Conservation (phyloP, 1,140 invertebrate genomes). For the Lucilia sericata region DNA sequence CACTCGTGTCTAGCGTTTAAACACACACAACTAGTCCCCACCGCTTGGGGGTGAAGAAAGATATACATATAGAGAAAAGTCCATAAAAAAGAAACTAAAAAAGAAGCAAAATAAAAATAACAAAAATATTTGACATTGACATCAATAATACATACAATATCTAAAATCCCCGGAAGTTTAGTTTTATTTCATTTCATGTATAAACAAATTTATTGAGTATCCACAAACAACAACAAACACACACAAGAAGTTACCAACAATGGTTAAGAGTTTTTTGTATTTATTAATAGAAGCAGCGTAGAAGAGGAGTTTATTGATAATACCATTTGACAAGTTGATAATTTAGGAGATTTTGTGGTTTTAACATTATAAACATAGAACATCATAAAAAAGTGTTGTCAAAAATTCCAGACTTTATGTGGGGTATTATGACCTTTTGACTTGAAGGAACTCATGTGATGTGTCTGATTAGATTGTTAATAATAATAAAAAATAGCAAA, state of each 20-base stretch:
- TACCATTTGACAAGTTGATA: slow-evolving; percentile 1
- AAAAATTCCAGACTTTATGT: too few species aligned
- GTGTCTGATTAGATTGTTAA: too few species aligned
- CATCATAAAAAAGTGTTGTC: too few species aligned
- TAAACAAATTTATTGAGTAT: too few species aligned
- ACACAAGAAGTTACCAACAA: too few species aligned
- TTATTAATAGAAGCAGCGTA: not conserved
- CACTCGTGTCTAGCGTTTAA: not conserved
- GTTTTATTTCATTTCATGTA: not conserved
- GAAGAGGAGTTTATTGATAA: not conserved
- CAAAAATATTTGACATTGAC: slow-evolving; percentile 12
- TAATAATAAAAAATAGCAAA: too few species aligned
- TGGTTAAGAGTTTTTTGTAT: not conserved
- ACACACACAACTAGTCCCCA: not conserved
- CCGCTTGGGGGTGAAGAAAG: not conserved
- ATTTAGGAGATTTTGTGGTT: not conserved
- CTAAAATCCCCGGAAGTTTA: not conserved
- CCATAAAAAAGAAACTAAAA: too few species aligned
- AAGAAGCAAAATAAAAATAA: not conserved
- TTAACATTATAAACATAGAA: too few species aligned
- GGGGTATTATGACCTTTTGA: too few species aligned
- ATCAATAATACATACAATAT: slow-evolving; percentile 3
- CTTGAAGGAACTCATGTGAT: too few species aligned
- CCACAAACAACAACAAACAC: too few species aligned
- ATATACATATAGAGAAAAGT: not conserved